phyloP scores from a whole-genome alignment of 2,797 vertebrate genomes.

The Syngnathus acus region DNA sequence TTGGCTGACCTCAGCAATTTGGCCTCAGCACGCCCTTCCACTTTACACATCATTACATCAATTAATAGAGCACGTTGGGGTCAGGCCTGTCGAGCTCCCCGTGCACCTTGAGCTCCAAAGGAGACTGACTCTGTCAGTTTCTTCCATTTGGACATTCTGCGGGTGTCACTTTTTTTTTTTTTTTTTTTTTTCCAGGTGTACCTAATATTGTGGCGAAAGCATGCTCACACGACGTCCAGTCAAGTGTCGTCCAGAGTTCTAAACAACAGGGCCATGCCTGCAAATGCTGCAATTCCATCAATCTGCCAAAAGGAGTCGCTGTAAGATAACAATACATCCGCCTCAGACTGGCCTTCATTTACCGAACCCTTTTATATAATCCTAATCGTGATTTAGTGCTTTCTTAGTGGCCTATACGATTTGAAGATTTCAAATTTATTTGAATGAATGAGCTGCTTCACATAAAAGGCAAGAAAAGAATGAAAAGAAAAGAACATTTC shows the following conservation, averaged over 20 bases:
- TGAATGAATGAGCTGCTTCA: neutral
- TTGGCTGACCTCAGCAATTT: neutral
- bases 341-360: neutral
- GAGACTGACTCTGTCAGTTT: too few species aligned
- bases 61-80: neutral
- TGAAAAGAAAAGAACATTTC: conserved; percentile 1
- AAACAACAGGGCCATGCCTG: neutral
- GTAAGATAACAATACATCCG: conserved; percentile 12
- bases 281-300: conserved; percentile 9
- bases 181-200: too few species aligned
- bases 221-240: too few species aligned
- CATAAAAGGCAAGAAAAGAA: neutral
- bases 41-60: neutral
- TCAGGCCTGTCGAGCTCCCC: neutral
- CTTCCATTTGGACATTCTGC: too few species aligned
- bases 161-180: too few species aligned
- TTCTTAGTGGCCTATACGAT: neutral
- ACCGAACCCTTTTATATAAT: neutral
- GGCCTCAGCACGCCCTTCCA: neutral
- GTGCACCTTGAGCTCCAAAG: too few species aligned
- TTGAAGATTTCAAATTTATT: too few species aligned
- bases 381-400: neutral
- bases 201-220: too few species aligned
- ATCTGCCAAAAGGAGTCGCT: conserved; percentile 42
- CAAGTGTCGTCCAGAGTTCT: too few species aligned